Conservation (phyloP, 2,113 vertebrate species). For the Aldabrachelys gigantea region DNA sequence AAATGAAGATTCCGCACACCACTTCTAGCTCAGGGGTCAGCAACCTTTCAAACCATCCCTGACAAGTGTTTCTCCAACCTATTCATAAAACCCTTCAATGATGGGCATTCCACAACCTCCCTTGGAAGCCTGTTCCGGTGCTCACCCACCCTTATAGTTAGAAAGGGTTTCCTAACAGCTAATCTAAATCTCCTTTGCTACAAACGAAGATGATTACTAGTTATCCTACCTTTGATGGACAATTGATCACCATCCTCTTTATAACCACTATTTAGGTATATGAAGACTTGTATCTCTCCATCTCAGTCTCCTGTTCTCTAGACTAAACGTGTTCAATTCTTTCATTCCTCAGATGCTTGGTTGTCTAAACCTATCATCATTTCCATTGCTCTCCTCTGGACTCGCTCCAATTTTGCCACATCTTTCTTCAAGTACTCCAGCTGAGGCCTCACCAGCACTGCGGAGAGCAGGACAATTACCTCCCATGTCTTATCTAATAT, state of each 20-base stretch:
- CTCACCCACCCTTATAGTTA: not conserved
- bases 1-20: too few species aligned
- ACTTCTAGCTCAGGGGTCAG: too few species aligned
- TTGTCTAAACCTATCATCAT: not conserved
- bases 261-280: not conserved
- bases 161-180: not conserved
- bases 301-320: not conserved
- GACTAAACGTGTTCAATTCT: not conserved
- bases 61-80: not conserved
- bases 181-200: not conserved
- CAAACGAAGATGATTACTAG: not conserved
- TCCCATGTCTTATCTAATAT: not conserved
- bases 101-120: not conserved
- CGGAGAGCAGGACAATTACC: not conserved
- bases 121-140: not conserved
- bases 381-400: not conserved
- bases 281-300: not conserved
- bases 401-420: not conserved
- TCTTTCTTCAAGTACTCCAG: not conserved
- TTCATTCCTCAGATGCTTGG: not conserved
- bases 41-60: not conserved
- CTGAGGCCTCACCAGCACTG: not conserved
- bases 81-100: not conserved
- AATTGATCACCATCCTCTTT: not conserved
- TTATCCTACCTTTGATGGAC: not conserved